phyloP scores from a whole-genome alignment of 2,113 vertebrate species.

The Stercorarius parasiticus region DNA sequence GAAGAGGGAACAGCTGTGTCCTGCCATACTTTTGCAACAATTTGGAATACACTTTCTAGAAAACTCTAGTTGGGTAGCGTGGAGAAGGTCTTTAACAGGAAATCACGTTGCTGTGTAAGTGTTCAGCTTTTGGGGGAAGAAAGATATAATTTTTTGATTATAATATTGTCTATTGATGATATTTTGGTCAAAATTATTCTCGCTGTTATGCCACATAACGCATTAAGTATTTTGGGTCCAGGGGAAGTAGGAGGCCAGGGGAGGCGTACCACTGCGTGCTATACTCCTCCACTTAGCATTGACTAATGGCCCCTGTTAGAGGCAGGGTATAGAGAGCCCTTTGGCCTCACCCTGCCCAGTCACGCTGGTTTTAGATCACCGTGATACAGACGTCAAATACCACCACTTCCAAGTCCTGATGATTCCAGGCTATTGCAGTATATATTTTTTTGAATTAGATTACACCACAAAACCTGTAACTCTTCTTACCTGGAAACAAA shows the following conservation, averaged over 20 bases:
- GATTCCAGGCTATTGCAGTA: not conserved
- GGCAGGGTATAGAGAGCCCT: not conserved
- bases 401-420: not conserved
- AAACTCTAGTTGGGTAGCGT: not conserved
- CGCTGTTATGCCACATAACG: not conserved
- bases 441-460: not conserved
- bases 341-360: not conserved
- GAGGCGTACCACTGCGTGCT: not conserved
- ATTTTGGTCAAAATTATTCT: not conserved
- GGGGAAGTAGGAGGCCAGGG: not conserved
- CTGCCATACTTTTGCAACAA: not conserved
- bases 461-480: not conserved
- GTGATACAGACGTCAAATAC: not conserved
- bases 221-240: not conserved
- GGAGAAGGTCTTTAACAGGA: not conserved
- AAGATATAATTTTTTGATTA: not conserved
- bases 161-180: not conserved
- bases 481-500: not conserved
- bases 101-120: not conserved
- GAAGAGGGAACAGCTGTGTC: not conserved
- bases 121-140: not conserved
- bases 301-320: rapidly evolving
- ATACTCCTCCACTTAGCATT: rapidly evolving
- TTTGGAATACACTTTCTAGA: not conserved
- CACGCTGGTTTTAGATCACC: not conserved